These are phyloP conservation scores for Dryococelus australis DNA, from an alignment of 2,888 invertebrate species.

Conservation along the genomic window DNA sequence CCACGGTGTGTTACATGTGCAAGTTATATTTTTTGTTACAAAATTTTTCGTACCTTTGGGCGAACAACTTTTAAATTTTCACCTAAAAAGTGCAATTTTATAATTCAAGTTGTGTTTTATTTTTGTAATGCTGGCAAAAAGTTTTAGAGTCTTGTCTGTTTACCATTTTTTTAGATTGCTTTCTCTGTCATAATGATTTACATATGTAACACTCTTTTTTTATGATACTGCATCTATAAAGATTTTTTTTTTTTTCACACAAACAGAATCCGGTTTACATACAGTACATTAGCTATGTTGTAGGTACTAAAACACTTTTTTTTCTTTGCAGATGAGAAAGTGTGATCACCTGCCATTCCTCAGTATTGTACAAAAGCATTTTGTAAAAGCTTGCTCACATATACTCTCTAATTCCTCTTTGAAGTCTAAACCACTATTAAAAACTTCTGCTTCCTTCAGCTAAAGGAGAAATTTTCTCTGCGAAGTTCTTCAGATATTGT, in stretches of 20 bases:
- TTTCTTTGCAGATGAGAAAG: background rate
- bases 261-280: no score
- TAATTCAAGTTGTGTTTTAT: no score
- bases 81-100: no score
- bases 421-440: background rate
- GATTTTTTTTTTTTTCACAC: no score
- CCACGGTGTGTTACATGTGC: background rate
- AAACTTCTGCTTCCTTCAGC: background rate
- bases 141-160: no score
- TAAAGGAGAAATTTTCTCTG: background rate
- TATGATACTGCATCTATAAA: no score
- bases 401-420: background rate
- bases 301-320: background rate
- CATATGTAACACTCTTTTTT: no score
- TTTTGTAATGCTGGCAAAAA: no score
- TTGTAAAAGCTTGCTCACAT: background rate
- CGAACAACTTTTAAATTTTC: no score
- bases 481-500: background rate
- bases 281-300: background rate
- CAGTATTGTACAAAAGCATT: background rate
- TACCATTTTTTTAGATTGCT: no score
- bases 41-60: no score
- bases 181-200: no score
- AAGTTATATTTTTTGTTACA: background rate
- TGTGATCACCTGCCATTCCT: background rate